Percentiles rank a stretch among this genome's conserved stretches.
These are phyloP conservation scores for Gibbula magus DNA, from an alignment of 2,888 invertebrate genomes.

Conservation along the genomic window DNA sequence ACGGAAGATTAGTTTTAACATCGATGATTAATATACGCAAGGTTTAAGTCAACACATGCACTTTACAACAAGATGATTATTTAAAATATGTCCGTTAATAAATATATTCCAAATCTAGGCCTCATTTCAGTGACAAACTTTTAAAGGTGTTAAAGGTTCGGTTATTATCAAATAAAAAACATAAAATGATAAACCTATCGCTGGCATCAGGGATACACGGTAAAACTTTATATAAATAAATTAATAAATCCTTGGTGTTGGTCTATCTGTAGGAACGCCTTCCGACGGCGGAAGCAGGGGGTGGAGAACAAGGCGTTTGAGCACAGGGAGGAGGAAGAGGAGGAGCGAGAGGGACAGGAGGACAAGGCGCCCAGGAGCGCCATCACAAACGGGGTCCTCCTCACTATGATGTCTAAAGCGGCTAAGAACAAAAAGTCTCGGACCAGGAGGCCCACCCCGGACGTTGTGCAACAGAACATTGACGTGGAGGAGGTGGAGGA, in stretches of 20 bases:
- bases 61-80: too few relatives aligned
- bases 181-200: too few relatives aligned
- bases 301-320: background rate
- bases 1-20: too few relatives aligned
- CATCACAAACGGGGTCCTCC: background rate
- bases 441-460: background rate
- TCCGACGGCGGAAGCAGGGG: background rate
- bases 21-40: too few relatives aligned
- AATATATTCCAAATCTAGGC: too few relatives aligned
- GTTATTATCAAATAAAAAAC: too few relatives aligned
- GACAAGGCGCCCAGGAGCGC: background rate
- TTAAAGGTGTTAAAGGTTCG: too few relatives aligned
- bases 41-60: too few relatives aligned
- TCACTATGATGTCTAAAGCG: background rate
- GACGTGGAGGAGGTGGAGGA: background rate
- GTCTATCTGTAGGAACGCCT: background rate
- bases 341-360: background rate
- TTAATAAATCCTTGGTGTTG: background rate
- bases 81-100: too few relatives aligned
- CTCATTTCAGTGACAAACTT: too few relatives aligned
- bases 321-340: background rate
- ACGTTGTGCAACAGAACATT: conserved; percentile 8
- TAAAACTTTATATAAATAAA: background rate
- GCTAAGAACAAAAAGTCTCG: background rate
- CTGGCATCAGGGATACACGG: background rate